These are phyloP conservation scores for Hypomecis punctinalis DNA, from an alignment of 2,888 invertebrate genomes.

Conservation along the genomic window DNA sequence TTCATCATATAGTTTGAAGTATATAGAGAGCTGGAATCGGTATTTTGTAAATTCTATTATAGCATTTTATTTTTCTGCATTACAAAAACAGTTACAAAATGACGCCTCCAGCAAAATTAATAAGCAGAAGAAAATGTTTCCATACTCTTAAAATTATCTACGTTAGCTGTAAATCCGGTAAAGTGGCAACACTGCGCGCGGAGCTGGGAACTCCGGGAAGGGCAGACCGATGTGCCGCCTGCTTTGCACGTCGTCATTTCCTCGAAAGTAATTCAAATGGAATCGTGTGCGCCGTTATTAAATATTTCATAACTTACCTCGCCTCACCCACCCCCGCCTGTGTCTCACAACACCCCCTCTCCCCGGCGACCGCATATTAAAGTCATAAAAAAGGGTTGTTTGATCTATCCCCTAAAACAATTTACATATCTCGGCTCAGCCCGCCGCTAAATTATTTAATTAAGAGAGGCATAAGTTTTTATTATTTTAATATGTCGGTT, in stretches of 20 bases:
- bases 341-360: conserved; percentile 60
- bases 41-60: no score
- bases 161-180: conserved; percentile 20
- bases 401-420: conserved; percentile 86
- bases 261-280: conserved; percentile 85
- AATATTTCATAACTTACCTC: conserved; percentile 85
- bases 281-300: conserved; percentile 85
- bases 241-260: conserved; percentile 80
- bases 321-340: conserved; percentile 51
- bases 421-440: conserved; percentile 85
- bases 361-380: conserved; percentile 83
- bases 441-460: conserved; percentile 85
- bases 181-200: conserved; percentile 26
- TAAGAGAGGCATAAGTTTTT: conserved; percentile 86
- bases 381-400: conserved; percentile 86
- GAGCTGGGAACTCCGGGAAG: conserved; percentile 28
- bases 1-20: no score
- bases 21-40: no score
- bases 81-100: neutral
- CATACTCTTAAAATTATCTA: neutral
- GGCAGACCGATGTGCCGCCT: conserved; percentile 64
- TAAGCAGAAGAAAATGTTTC: neutral
- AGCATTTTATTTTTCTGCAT: neutral
- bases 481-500: conserved; percentile 85
- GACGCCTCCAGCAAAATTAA: neutral